A percentile compares a stretch with the other conserved stretches of the same genome.
Evolutionary conservation across 2,888 invertebrate species (phyloP).

Genomic region (Dynastes maya): DNA sequence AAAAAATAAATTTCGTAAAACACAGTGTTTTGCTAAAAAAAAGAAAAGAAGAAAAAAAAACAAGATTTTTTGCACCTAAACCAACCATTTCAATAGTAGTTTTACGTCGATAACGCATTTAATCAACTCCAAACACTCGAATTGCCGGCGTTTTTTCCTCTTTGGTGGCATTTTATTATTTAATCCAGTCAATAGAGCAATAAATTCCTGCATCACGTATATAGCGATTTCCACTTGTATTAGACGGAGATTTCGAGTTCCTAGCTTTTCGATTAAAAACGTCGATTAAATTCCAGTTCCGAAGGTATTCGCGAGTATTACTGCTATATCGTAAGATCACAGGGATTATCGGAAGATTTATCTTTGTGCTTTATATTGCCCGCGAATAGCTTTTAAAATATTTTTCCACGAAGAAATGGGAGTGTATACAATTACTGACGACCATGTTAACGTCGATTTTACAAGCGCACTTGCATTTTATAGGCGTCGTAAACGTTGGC

Average conservation of each 20-base stretch:
- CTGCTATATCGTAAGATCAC: background rate
- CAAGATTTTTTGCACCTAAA: too few relatives aligned
- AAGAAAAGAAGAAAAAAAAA: too few relatives aligned
- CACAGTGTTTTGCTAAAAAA: too few relatives aligned
- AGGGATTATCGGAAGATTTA: conserved; percentile 4
- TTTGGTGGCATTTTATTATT: too few relatives aligned
- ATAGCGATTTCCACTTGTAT: background rate
- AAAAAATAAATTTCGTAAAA: too few relatives aligned
- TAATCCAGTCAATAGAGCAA: too few relatives aligned
- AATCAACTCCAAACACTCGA: too few relatives aligned
- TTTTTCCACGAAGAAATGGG: conserved; percentile 9
- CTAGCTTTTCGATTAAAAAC: conserved; percentile 18
- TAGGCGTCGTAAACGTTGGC: conserved; percentile 21
- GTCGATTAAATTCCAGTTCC: conserved; percentile 27
- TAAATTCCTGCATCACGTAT: background rate
- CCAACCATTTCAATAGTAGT: too few relatives aligned
- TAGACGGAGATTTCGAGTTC: background rate
- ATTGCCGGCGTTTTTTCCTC: too few relatives aligned
- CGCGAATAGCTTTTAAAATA: conserved; percentile 17
- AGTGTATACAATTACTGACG: conserved; percentile 17
- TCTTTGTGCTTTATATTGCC: conserved; percentile 18
- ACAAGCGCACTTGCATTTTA: conserved; percentile 30
- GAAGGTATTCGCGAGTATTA: conserved; percentile 2
- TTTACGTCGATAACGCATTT: too few relatives aligned
- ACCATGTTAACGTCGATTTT: conserved; percentile 26